phyloP scores from a whole-genome alignment of 2,888 invertebrate species.

The Polietes domitor region DNA sequence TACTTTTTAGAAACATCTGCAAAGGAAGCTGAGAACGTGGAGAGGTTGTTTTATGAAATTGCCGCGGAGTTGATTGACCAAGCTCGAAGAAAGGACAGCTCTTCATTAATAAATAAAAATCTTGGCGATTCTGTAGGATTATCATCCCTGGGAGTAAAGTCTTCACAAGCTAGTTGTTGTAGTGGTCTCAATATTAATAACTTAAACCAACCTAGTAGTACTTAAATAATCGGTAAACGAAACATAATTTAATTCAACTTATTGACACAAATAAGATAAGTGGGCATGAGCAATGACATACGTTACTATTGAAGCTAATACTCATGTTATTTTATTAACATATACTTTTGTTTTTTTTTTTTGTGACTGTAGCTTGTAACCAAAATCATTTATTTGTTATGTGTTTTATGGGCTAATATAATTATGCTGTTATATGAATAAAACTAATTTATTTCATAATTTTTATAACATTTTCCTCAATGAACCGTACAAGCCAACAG shows the following conservation, averaged over 20 bases:
- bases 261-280: neutral
- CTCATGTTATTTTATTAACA: too few relatives aligned
- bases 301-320: too few relatives aligned
- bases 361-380: too few relatives aligned
- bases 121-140: conserved; percentile 73
- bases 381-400: too few relatives aligned
- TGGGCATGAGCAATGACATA: too few relatives aligned
- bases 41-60: conserved; percentile 97
- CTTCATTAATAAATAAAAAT: conserved; percentile 74
- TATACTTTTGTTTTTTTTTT: too few relatives aligned
- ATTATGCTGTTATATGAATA: too few relatives aligned
- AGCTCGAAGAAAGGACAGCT: conserved; percentile 88
- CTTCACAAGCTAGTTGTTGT: conserved; percentile 76
- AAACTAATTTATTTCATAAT: too few relatives aligned
- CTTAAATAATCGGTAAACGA: neutral
- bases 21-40: conserved; percentile 98
- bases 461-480: too few relatives aligned
- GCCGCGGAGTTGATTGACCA: conserved; percentile 96
- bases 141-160: conserved; percentile 71
- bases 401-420: too few relatives aligned
- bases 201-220: neutral
- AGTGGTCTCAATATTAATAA: conserved; percentile 67
- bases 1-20: conserved; percentile 99
- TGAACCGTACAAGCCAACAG: too few relatives aligned
- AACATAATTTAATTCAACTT: neutral